Evolutionary conservation across 2,888 invertebrate genomes (phyloP).

Genomic region (Latrodectus hesperus): DNA sequence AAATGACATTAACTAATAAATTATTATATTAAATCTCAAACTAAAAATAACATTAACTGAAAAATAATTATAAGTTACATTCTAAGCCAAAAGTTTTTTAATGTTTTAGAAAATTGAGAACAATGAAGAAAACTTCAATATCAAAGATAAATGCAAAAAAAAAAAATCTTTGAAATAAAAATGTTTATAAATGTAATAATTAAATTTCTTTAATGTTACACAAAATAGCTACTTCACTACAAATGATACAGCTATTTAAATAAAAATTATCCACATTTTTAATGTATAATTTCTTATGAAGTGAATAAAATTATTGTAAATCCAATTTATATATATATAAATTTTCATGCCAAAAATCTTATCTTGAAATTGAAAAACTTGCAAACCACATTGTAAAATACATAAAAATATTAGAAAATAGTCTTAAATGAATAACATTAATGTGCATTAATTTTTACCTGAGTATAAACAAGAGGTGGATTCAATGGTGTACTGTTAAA

Average conservation of each 20-base stretch:
- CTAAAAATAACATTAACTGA: no score
- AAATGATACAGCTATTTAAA: no score
- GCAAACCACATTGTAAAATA: background rate
- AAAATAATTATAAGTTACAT: background rate
- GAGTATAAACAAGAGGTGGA: conserved; percentile 32
- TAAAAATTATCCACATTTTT: background rate
- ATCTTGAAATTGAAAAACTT: background rate
- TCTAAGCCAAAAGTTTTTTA: background rate
- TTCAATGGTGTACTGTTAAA: conserved; percentile 12
- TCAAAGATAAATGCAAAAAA: no score
- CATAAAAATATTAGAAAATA: background rate
- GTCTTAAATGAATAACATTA: background rate
- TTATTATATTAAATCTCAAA: background rate
- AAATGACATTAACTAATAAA: no score
- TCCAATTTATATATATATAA: background rate
- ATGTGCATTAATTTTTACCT: conserved; percentile 13
- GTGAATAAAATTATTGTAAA: background rate
- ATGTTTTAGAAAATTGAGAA: background rate
- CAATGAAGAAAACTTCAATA: no score
- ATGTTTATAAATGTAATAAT: no score
- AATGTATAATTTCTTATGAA: background rate
- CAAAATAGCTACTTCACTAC: no score
- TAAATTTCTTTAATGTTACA: no score
- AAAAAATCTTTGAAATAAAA: no score
- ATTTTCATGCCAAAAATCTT: background rate